phyloP scores from a whole-genome alignment of 2,113 vertebrate genomes.

The Buteo buteo region DNA sequence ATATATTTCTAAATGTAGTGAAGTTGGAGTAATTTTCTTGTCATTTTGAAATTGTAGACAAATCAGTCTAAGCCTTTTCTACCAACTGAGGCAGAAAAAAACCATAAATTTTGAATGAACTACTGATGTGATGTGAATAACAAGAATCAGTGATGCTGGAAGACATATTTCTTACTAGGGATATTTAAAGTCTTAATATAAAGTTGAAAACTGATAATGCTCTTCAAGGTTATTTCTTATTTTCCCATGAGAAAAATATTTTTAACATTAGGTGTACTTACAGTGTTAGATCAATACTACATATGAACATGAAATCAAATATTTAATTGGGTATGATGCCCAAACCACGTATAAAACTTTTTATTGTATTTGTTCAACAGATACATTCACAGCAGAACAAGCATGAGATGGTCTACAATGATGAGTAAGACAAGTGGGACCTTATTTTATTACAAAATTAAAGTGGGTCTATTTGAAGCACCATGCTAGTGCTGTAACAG shows the following conservation, averaged over 20 bases:
- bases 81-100: neutral
- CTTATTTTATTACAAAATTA: neutral
- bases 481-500: neutral
- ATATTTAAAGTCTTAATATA: neutral
- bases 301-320: neutral
- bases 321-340: neutral
- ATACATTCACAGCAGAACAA: neutral
- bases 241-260: neutral
- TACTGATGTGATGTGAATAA: neutral
- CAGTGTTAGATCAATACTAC: neutral
- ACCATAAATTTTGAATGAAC: neutral
- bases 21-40: neutral
- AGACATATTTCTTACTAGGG: neutral
- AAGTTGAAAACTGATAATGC: neutral
- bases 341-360: neutral
- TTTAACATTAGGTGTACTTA: neutral
- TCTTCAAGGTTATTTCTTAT: neutral
- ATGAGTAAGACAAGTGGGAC: neutral
- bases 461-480: neutral
- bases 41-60: neutral
- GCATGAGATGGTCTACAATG: neutral
- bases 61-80: neutral
- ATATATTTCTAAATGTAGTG: neutral
- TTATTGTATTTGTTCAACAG: neutral
- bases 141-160: neutral